A percentile compares a stretch with the other conserved stretches of the same genome.
phyloP scores from a whole-genome alignment of 2,113 vertebrate species.

The Rhynchomys soricoides region DNA sequence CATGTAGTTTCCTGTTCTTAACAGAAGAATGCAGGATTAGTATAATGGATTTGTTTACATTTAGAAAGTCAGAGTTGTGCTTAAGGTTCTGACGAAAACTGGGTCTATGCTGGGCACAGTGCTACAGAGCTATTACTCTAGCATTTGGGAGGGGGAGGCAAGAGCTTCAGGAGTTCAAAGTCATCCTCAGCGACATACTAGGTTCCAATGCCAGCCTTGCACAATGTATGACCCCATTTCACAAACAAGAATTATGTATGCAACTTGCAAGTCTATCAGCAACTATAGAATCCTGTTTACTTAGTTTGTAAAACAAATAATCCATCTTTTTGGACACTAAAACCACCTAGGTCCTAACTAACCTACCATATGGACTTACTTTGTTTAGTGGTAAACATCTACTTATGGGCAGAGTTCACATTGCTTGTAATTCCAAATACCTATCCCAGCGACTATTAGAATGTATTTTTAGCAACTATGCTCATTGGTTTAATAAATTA shows the following conservation, averaged over 20 bases:
- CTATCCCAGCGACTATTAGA: constrained; percentile 32
- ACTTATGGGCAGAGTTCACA: background rate
- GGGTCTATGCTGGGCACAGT: background rate
- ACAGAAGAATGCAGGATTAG: background rate
- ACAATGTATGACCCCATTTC: background rate
- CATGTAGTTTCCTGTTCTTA: background rate
- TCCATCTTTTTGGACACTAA: background rate
- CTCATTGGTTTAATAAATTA: background rate
- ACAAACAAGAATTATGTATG: background rate
- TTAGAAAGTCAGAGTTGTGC: background rate
- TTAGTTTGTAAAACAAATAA: background rate
- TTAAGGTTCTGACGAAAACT: background rate
- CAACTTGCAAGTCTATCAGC: background rate
- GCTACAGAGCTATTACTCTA: too few species aligned
- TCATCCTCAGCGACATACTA: background rate
- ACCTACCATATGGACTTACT: background rate
- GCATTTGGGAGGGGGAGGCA: background rate
- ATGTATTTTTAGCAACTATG: background rate
- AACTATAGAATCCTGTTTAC: background rate
- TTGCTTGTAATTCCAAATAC: constrained; percentile 29
- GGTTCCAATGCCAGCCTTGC: background rate
- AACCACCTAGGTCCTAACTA: background rate
- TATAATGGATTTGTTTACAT: background rate
- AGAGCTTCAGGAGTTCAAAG: background rate
- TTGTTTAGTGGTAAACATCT: background rate